These are phyloP conservation scores for Lycopodina hypogea DNA, from an alignment of 37 sponge, comb jelly and placozoan species.

Conservation along the genomic window DNA sequence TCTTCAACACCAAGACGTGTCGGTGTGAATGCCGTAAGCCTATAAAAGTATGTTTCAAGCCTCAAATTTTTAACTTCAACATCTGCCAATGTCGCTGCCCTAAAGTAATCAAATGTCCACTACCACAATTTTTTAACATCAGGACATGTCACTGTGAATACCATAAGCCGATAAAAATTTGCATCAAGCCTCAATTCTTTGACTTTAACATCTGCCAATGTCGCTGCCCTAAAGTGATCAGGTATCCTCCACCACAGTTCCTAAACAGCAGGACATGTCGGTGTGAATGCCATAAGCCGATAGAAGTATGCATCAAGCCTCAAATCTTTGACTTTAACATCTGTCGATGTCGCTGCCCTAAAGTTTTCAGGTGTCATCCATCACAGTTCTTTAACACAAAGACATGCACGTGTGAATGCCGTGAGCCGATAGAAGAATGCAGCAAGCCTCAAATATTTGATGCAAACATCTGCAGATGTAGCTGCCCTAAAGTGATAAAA, in stretches of 20 bases:
- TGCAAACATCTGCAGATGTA: not conserved
- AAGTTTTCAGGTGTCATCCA: not conserved
- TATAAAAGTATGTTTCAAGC: not conserved
- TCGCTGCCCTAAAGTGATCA: constrained; percentile 20
- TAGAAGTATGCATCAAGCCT: too few relatives aligned
- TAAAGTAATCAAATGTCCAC: not conserved
- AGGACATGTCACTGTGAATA: constrained; percentile 4
- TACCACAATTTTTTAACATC: constrained; percentile 7
- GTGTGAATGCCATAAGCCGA: too few relatives aligned
- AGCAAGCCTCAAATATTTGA: not conserved
- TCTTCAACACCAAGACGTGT: constrained; percentile 33
- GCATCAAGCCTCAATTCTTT: too few relatives aligned
- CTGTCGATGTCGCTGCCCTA: constrained; percentile 20
- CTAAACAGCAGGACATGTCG: too few relatives aligned
- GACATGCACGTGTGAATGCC: constrained; percentile 42
- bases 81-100: constrained; percentile 8
- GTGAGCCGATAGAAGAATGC: too few relatives aligned
- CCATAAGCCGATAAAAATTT: too few relatives aligned
- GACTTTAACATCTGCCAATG: not conserved
- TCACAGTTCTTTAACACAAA: not conserved
- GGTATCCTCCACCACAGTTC: too few relatives aligned
- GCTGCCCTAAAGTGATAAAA: not conserved
- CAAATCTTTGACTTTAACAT: not conserved
- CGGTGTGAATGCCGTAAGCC: constrained; percentile 27
- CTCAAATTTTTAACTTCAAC: constrained; percentile 1